Evolutionary conservation across 2,113 vertebrate species (phyloP).

Genomic region (Bubo scandiacus): DNA sequence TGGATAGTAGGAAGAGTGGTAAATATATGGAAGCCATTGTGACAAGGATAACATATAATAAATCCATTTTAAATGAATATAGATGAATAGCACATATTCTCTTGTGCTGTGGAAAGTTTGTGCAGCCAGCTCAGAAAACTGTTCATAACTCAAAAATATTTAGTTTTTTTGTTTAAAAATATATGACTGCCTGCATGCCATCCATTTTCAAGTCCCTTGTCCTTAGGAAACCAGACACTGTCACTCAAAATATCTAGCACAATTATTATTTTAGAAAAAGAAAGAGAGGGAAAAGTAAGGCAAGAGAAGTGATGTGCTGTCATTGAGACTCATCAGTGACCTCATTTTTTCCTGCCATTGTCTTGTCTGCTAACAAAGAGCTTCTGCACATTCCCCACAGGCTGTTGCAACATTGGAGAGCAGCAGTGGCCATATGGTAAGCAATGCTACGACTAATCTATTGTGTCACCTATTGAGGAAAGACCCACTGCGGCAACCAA

Average conservation of each 20-base stretch:
- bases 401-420: background rate
- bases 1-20: background rate
- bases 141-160: background rate
- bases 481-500: background rate
- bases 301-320: background rate
- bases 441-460: background rate
- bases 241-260: background rate
- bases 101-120: background rate
- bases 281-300: background rate
- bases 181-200: background rate
- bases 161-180: background rate
- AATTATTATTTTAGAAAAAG: background rate
- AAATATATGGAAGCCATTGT: conserved; percentile 17
- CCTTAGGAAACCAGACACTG: background rate
- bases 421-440: background rate
- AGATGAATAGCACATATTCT: background rate
- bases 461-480: background rate
- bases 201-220: background rate
- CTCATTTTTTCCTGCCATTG: background rate
- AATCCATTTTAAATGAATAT: conserved; percentile 31
- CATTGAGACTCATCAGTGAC: background rate
- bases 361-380: background rate
- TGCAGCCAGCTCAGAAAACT: background rate
- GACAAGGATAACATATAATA: conserved; percentile 6
- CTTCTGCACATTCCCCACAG: background rate